Evolutionary conservation across 2,113 vertebrate genomes (phyloP), one percentile per base, ranked within the genome.

Genomic region (Myotis davidii): DNA sequence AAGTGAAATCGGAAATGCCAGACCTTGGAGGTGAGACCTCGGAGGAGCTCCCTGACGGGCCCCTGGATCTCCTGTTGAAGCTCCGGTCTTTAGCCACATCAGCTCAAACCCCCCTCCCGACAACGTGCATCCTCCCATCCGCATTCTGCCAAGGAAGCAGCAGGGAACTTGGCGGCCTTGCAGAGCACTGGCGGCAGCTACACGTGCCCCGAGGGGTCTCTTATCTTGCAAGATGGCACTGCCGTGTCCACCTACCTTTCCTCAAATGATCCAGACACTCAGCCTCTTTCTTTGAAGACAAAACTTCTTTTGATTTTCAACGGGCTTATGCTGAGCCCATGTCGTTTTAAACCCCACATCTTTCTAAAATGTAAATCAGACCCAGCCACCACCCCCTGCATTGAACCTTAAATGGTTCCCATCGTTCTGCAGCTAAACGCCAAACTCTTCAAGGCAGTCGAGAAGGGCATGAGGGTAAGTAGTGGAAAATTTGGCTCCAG

Each of bases 341-440:
- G 6, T n/a, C 34, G 0, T 67, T 83, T 81, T 23, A 54, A 50
- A 74, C 3, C 21, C 37, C 37, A n/a, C 29, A 70, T 18, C 39
- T 86, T 79, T 91, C 83, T 91, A 86, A 95, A 89, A 42, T 16
- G 23, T 34, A 85, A 85, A 81, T 42, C 74, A 72, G 69, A 85
- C 39, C 69, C 85, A 61, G 39, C 37, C 67, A 42, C 48, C 56
- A 50, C 4, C 0, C 14, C 20, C 29, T 50, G 45, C 5, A 10
- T 13, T 64, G 54, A 92, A 77, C 32, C 42, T 14, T 72, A 86
- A 59, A 12, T 42, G 21, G 52, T 82, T n/a, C 52, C 88, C 77
- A 9, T 54, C 23, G 59, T 27, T 34, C 79, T 37, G 67, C 83
- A 27, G 32, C 32, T 90, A 54, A 94, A 69, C 76, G 32, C 64